These are phyloP conservation scores for Protonemura montana DNA, from an alignment of 2,888 invertebrate genomes.

Conservation along the genomic window DNA sequence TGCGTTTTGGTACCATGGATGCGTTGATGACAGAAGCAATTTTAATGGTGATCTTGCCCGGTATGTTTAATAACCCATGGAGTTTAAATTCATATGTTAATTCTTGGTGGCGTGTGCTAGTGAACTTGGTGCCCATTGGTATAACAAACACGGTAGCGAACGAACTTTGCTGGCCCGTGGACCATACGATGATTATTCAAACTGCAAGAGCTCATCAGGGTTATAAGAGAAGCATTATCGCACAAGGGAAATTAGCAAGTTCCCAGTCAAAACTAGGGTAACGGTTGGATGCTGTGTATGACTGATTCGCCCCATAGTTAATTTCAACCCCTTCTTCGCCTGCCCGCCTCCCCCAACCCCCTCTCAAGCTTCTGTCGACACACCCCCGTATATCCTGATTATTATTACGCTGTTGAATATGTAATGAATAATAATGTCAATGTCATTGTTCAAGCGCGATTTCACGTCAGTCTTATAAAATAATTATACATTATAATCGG, in stretches of 20 bases:
- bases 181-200: constrained; percentile 34
- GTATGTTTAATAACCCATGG: constrained; percentile 47
- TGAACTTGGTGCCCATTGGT: neutral
- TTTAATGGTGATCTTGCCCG: constrained; percentile 25
- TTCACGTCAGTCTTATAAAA: constrained; percentile 25
- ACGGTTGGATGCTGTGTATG: neutral
- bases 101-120: constrained; percentile 16
- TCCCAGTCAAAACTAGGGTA: constrained; percentile 22
- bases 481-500: constrained; percentile 26
- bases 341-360: neutral
- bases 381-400: constrained; percentile 23
- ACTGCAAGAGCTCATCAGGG: constrained; percentile 19
- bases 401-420: constrained; percentile 37
- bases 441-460: constrained; percentile 16
- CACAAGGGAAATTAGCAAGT: constrained; percentile 41
- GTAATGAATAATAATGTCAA: constrained; percentile 28
- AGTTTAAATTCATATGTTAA: constrained; percentile 50
- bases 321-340: constrained; percentile 37
- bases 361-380: neutral
- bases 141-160: neutral
- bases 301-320: constrained; percentile 27
- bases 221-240: neutral
- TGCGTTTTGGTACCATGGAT: neutral
- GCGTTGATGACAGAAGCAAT: neutral
- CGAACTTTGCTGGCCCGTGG: constrained; percentile 24